Conservation (phyloP, 2,113 vertebrate genomes). For the Aviceda subcristata region DNA sequence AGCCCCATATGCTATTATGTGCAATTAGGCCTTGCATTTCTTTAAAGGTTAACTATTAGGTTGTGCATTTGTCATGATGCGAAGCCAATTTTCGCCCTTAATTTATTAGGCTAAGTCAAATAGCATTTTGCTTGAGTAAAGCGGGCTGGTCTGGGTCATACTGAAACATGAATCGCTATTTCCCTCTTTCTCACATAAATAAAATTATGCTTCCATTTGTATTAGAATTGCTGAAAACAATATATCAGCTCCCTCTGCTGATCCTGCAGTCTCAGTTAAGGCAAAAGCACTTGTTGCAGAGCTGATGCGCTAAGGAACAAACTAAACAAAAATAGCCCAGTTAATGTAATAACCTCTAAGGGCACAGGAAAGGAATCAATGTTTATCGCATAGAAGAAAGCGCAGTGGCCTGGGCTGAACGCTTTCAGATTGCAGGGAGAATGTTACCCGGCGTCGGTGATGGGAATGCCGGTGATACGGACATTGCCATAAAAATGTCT, state of each 20-base stretch:
- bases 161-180: not conserved
- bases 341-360: not conserved
- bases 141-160: not conserved
- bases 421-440: not conserved
- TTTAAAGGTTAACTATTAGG: not conserved
- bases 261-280: not conserved
- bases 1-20: not conserved
- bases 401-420: not conserved
- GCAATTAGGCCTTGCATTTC: not conserved
- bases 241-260: slow-evolving; percentile 47
- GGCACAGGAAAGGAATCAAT: not conserved
- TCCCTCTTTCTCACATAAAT: slow-evolving; percentile 1
- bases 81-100: not conserved
- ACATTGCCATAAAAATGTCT: not conserved
- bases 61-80: not conserved
- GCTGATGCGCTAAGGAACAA: not conserved
- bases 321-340: not conserved
- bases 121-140: not conserved
- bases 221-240: not conserved
- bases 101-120: not conserved
- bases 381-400: not conserved
- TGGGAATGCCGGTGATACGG: not conserved
- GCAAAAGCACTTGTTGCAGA: not conserved
- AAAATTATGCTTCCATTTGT: not conserved
- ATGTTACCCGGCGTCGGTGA: not conserved